Evolutionary conservation across 2,113 vertebrate species (phyloP), one percentile per base, ranked within the genome.

Genomic region (Brachyistius frenatus): DNA sequence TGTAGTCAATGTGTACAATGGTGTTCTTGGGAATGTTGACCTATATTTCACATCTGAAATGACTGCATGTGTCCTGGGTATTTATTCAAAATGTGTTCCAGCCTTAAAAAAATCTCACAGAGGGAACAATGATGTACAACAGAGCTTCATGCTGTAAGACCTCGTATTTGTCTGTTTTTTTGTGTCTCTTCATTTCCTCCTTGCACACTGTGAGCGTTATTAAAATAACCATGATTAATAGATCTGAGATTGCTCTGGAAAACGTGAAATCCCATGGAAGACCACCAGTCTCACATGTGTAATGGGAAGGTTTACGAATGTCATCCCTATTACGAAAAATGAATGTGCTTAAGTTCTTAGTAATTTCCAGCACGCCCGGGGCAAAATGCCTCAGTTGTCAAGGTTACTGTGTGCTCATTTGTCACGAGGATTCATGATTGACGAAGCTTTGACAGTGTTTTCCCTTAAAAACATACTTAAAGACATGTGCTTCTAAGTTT

Each of bases 221-320:
- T 90, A 75, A 80, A 80, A 71, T 69, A 82, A 88, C 15, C 37
- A 81, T 87, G 90, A 92, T 91, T 84, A 90, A 92, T 90, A 87
- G 87, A 90, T 84, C 41, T 68, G 82, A 76, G 53, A 73, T 76
- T 56, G 33, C 49, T 74, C 58, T 61, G 72, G 68, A 68, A 85
- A 73, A 78, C 11, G 32, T 54, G 37, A 61, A 52, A 13, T 89
- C 81, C 90, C 80, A 77, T 63, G 76, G 63, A 87, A 81, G 83
- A 70, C 76, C 41, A 15, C 39, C 67, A 72, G 82, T 73, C 81
- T 81, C 81, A 70, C 74, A 73, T 57, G 83, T 86, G 32, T 83
- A 80, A 91, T 86, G 77, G 66, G 70, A 77, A 72, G 69, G 63
- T 76, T 88, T 83, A 81, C 33, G 41, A 77, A 58, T 87, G 79